These are phyloP conservation scores for Aegithalos caudatus DNA, from an alignment of 2,113 vertebrate species.

Conservation along the genomic window DNA sequence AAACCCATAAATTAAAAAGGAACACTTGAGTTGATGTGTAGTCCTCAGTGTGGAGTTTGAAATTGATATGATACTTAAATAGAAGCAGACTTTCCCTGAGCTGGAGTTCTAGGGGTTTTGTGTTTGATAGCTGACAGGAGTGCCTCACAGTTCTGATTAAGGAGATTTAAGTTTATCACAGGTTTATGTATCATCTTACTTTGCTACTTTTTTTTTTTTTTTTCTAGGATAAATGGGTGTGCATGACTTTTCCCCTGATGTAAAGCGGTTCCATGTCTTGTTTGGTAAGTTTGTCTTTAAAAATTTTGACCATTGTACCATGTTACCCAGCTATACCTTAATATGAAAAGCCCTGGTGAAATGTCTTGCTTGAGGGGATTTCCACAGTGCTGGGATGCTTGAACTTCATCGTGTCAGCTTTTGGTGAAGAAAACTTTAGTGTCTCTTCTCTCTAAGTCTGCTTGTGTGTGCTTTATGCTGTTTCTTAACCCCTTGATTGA, in stretches of 20 bases:
- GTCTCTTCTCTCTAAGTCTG: background rate
- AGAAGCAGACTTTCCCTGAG: background rate
- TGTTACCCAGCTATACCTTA: background rate
- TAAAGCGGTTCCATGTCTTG: slow-evolving; percentile 81
- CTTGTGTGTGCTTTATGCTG: background rate
- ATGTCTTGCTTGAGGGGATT: background rate
- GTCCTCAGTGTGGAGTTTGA: background rate
- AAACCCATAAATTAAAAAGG: background rate
- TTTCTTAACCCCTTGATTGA: background rate
- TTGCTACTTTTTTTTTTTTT: background rate
- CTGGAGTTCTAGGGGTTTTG: background rate
- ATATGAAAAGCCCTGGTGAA: background rate
- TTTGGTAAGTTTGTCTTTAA: slow-evolving; percentile 72
- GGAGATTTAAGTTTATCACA: background rate
- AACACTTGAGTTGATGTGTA: background rate
- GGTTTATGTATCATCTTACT: background rate
- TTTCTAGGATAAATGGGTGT: slow-evolving; percentile 70
- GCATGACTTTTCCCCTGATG: slow-evolving; percentile 35
- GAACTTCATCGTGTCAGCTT: background rate
- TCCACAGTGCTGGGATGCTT: background rate
- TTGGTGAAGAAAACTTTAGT: background rate
- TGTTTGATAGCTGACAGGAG: background rate
- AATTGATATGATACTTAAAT: background rate
- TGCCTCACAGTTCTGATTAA: background rate
- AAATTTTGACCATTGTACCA: background rate